These are phyloP conservation scores for Aurelia sp. DNA, from an alignment of 30 jellyfish, hydroid and myxozoan species.

Conservation along the genomic window DNA sequence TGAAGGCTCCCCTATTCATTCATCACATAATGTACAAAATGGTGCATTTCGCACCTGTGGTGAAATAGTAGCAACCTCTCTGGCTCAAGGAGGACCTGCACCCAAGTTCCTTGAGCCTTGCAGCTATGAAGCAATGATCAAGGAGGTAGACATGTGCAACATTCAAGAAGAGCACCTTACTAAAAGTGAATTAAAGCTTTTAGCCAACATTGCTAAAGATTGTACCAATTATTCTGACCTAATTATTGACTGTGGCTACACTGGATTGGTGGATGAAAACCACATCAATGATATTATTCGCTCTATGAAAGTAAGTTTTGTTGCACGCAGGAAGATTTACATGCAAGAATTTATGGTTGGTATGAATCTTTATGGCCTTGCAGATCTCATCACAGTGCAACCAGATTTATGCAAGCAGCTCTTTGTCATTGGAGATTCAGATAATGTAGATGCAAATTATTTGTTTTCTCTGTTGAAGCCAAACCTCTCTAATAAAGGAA, in stretches of 20 bases:
- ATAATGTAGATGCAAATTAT: neutral
- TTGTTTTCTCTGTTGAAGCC: slow-evolving; percentile 26
- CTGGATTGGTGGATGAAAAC: too few species aligned
- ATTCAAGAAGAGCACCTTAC: slow-evolving; percentile 12
- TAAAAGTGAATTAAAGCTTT: slow-evolving; percentile 2
- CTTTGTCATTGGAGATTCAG: slow-evolving; percentile 4
- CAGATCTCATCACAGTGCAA: slow-evolving; percentile 8
- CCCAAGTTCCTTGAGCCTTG: slow-evolving; percentile 25
- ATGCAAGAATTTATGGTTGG: slow-evolving; percentile 14
- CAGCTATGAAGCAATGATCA: too few species aligned
- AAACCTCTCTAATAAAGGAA: slow-evolving; percentile 2
- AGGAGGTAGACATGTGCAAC: neutral
- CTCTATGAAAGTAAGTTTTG: too few species aligned
- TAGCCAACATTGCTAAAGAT: slow-evolving; percentile 7
- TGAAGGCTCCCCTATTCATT: slow-evolving; percentile 46
- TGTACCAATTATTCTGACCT: neutral
- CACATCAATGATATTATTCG: too few species aligned
- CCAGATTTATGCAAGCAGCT: neutral
- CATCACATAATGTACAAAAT: slow-evolving; percentile 43
- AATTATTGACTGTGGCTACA: too few species aligned
- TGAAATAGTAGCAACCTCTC: slow-evolving; percentile 13
- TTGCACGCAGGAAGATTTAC: neutral
- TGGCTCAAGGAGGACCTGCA: slow-evolving; percentile 66
- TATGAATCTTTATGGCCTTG: slow-evolving; percentile 9
- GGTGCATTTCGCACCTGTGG: slow-evolving; percentile 53